Percentiles rank a stretch among this genome's conserved stretches.
phyloP scores from a whole-genome alignment of 2,113 vertebrate species.

The Todiramphus chloris region DNA sequence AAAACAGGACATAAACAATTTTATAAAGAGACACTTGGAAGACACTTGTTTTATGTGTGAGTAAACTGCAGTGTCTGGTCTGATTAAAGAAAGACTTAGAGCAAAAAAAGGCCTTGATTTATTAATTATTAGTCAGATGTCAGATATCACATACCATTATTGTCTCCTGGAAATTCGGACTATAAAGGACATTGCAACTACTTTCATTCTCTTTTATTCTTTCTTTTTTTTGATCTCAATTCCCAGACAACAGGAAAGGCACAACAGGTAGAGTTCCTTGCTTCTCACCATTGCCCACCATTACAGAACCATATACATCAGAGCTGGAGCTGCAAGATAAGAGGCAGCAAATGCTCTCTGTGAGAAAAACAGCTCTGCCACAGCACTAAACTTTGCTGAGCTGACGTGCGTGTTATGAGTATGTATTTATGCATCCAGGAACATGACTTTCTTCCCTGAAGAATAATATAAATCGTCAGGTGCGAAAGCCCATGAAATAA shows the following conservation, averaged over 20 bases:
- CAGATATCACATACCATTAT: background rate
- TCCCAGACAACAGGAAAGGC: background rate
- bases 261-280: background rate
- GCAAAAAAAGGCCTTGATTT: background rate
- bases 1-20: background rate
- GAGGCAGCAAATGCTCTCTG: background rate
- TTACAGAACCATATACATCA: background rate
- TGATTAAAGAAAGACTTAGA: background rate
- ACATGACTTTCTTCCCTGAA: background rate
- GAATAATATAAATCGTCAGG: background rate
- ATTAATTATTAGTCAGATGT: background rate
- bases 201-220: background rate
- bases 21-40: background rate
- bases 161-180: background rate
- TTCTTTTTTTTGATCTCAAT: background rate
- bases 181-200: background rate
- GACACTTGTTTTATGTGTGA: background rate
- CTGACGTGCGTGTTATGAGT: background rate
- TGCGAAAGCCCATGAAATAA: background rate
- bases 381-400: background rate
- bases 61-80: background rate
- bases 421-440: background rate
- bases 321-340: background rate
- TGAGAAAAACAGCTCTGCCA: background rate
- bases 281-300: fast-evolving